phyloP scores from a whole-genome alignment of 2,888 invertebrate species.

The Alsophila aescularia region DNA sequence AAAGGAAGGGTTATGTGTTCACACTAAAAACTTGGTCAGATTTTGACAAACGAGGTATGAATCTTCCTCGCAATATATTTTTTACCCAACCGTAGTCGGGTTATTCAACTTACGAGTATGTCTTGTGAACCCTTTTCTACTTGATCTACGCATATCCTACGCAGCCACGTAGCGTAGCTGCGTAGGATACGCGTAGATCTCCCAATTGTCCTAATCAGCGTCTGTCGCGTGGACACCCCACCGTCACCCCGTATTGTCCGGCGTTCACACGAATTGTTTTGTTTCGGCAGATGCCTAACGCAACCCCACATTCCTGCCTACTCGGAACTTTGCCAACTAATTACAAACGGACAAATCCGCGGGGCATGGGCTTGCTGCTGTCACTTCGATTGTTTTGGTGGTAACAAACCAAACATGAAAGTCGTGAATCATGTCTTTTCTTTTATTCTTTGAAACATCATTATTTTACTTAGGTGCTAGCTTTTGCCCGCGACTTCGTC shows the following conservation, averaged over 20 bases:
- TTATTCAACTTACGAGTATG: no score
- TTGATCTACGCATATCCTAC: no score
- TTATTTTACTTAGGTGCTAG: no score
- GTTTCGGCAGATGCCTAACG: constrained; percentile 68
- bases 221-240: constrained; percentile 47
- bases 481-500: no score
- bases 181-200: no score
- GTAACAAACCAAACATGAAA: constrained; percentile 8
- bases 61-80: no score
- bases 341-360: constrained; percentile 55
- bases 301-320: constrained; percentile 71
- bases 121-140: no score
- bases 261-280: constrained; percentile 77
- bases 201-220: background rate
- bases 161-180: no score
- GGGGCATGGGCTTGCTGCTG: constrained; percentile 29
- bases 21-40: no score
- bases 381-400: constrained; percentile 10
- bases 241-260: constrained; percentile 70
- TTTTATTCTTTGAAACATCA: background rate
- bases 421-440: background rate
- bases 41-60: no score
- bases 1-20: no score
- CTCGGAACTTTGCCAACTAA: constrained; percentile 78
- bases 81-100: no score